Percentiles rank a stretch among this genome's conserved stretches.
Evolutionary conservation across 2,797 vertebrate species (phyloP).

Genomic region (Poecilia wingei): DNA sequence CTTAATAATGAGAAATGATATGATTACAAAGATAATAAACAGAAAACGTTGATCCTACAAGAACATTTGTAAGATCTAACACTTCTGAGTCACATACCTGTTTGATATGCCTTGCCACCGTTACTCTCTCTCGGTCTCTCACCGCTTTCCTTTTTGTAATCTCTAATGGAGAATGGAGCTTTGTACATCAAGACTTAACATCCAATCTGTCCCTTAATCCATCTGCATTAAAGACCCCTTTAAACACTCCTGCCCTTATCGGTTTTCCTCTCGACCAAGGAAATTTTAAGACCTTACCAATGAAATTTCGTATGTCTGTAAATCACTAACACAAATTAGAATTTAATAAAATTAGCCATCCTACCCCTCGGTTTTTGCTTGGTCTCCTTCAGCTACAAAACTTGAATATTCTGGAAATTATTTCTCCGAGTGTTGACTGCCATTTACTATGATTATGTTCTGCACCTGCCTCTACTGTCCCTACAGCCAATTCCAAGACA

Average conservation of each 20-base stretch:
- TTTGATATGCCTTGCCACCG: neutral
- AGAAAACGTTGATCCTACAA: neutral
- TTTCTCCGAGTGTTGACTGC: neutral
- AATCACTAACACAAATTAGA: neutral
- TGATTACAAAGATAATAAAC: neutral
- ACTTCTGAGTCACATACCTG: neutral
- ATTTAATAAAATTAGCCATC: neutral
- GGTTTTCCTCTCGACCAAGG: neutral
- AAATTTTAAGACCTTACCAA: neutral
- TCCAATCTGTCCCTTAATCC: neutral
- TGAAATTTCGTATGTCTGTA: neutral
- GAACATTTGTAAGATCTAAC: neutral
- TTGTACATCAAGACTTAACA: neutral
- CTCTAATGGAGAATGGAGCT: neutral
- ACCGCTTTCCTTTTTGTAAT: neutral
- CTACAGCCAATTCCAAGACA: conserved; percentile 5
- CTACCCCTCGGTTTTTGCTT: neutral
- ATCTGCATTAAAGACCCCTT: neutral
- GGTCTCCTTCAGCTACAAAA: neutral
- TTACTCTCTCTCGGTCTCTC: neutral
- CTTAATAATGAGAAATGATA: too few species aligned
- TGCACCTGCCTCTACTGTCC: neutral
- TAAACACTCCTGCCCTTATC: neutral
- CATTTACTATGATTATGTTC: neutral
- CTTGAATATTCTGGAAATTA: neutral